Percentiles rank a stretch among this genome's conserved stretches.
These are phyloP conservation scores for Pampusana beccarii DNA, from an alignment of 2,113 vertebrate species.

Conservation along the genomic window DNA sequence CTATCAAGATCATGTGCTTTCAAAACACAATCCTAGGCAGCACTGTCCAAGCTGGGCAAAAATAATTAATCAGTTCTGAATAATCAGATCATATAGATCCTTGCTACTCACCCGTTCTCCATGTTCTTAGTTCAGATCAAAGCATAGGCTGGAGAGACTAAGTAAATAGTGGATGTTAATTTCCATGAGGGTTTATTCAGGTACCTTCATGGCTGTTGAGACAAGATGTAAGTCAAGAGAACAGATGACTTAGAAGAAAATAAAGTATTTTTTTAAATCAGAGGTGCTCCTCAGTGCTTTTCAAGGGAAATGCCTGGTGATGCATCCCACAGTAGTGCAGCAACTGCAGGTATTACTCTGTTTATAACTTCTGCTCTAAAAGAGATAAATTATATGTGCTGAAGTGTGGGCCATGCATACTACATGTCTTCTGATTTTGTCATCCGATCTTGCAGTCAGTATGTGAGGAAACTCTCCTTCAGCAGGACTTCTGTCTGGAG, in stretches of 20 bases:
- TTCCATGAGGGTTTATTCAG: neutral
- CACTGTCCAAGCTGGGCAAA: neutral
- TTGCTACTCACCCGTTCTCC: neutral
- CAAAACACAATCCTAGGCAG: neutral
- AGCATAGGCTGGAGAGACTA: neutral
- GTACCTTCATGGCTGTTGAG: neutral
- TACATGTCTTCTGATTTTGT: neutral
- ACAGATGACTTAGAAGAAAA: neutral
- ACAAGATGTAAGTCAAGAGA: neutral
- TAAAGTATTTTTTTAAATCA: neutral
- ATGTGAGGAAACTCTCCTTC: neutral
- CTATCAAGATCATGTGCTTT: neutral
- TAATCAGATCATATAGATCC: neutral
- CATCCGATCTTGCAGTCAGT: neutral
- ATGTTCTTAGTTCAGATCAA: neutral
- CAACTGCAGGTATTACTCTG: neutral
- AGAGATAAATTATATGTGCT: neutral
- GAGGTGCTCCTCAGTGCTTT: neutral
- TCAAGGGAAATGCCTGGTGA: neutral
- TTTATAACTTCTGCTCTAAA: neutral
- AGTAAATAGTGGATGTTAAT: neutral
- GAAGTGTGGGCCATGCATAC: neutral
- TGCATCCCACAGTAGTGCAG: neutral
- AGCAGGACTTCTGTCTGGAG: neutral
- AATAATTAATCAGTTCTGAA: neutral